These are phyloP conservation scores for Fregetta grallaria DNA, from an alignment of 2,113 vertebrate species.

Conservation along the genomic window DNA sequence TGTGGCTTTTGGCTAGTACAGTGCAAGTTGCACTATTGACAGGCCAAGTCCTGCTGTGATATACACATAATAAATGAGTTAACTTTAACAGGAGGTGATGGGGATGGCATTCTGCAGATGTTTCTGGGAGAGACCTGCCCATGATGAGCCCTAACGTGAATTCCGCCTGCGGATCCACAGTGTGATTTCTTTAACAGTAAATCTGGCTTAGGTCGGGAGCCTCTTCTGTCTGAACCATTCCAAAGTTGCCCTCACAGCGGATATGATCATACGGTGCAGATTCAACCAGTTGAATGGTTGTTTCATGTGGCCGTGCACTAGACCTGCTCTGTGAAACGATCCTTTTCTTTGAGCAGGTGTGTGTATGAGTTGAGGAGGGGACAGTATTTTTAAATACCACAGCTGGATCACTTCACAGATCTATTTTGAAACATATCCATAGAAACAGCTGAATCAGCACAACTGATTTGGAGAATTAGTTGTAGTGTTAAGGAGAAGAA, in stretches of 20 bases:
- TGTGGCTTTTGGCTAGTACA: neutral
- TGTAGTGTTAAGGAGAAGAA: neutral
- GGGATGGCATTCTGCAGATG: neutral
- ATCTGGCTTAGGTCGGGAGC: neutral
- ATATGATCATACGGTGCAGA: fast-evolving
- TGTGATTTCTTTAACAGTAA: neutral
- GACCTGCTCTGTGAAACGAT: fast-evolving
- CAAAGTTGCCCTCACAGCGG: neutral
- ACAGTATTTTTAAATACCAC: neutral
- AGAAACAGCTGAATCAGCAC: neutral
- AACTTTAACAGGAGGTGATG: neutral
- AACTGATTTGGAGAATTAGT: neutral
- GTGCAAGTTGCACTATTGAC: neutral
- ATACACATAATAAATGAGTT: neutral
- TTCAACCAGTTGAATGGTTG: neutral
- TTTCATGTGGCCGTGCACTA: neutral
- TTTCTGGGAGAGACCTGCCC: neutral
- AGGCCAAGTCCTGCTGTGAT: neutral
- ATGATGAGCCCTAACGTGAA: fast-evolving
- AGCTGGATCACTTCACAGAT: neutral
- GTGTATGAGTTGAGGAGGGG: neutral
- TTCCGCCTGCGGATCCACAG: neutral
- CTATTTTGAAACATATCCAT: neutral
- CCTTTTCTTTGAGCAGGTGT: neutral
- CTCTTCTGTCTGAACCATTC: neutral